Conservation (phyloP, 2,113 vertebrate genomes). For the Crypturellus undulatus region DNA sequence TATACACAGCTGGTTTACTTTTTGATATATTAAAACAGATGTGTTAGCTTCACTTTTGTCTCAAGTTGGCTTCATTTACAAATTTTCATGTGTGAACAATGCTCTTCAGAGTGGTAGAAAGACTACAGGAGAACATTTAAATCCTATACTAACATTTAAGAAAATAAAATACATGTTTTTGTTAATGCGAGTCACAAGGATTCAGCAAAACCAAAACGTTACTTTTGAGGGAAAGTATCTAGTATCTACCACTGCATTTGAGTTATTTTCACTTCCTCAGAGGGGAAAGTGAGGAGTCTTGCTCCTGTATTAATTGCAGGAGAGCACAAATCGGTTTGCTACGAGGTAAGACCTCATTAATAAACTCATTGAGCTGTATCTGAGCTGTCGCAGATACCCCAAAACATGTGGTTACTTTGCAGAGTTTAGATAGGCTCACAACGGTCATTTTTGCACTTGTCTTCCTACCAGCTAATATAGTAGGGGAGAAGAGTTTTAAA, state of each 20-base stretch:
- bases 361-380: slow-evolving; percentile 9
- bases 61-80: slow-evolving; percentile 48
- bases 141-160: slow-evolving; percentile 14
- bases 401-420: not conserved
- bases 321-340: slow-evolving; percentile 29
- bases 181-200: slow-evolving; percentile 12
- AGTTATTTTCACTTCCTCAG: slow-evolving; percentile 3
- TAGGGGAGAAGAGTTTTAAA: not conserved
- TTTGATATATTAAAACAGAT: slow-evolving; percentile 55
- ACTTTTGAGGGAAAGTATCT: not conserved
- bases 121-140: slow-evolving; percentile 1
- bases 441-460: not conserved
- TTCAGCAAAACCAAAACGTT: slow-evolving; percentile 10
- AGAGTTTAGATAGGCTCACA: not conserved
- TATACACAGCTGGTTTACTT: slow-evolving; percentile 69
- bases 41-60: slow-evolving; percentile 62
- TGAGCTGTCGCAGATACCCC: not conserved
- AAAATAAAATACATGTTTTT: slow-evolving; percentile 55
- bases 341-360: not conserved
- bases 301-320: not conserved
- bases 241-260: not conserved
- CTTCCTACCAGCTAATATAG: not conserved
- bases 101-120: slow-evolving; percentile 36
- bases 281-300: not conserved
- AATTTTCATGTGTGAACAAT: slow-evolving; percentile 44